These are phyloP conservation scores for Zaprionus lachaisei DNA, from an alignment of 1,140 invertebrate species.

Conservation along the genomic window DNA sequence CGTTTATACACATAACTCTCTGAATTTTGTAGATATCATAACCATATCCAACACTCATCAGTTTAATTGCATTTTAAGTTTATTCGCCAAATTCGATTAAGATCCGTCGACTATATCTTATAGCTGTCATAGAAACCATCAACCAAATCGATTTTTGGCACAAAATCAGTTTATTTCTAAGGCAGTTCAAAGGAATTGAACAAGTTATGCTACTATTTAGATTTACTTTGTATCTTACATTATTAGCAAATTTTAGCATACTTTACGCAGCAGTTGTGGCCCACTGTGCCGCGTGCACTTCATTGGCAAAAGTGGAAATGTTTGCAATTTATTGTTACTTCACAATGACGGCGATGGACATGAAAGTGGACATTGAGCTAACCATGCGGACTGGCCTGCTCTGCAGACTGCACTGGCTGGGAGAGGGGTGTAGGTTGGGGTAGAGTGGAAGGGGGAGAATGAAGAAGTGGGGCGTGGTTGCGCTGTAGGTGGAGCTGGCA, in stretches of 20 bases:
- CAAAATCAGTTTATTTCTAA: neutral
- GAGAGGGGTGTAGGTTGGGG: no score
- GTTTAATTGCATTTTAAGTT: neutral
- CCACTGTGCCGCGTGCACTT: conserved; percentile 16
- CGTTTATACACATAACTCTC: neutral
- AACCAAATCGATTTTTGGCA: neutral
- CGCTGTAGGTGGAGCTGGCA: neutral
- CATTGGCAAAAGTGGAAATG: conserved; percentile 51
- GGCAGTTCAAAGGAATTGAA: neutral
- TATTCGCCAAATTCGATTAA: neutral
- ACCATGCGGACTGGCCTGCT: neutral
- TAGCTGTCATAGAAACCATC: neutral
- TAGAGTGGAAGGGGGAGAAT: neutral
- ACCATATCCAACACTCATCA: neutral
- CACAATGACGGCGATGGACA: conserved; percentile 26
- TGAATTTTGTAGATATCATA: neutral
- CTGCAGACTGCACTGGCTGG: neutral
- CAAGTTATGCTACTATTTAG: neutral
- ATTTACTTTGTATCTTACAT: neutral
- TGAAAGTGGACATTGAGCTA: conserved; percentile 13
- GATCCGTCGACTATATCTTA: neutral
- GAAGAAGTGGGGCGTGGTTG: neutral
- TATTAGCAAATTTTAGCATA: neutral
- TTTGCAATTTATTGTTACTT: conserved; percentile 65
- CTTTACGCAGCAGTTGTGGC: neutral